Conservation (phyloP, 2,888 invertebrate genomes). For the Drosophila pseudotalamancana region DNA sequence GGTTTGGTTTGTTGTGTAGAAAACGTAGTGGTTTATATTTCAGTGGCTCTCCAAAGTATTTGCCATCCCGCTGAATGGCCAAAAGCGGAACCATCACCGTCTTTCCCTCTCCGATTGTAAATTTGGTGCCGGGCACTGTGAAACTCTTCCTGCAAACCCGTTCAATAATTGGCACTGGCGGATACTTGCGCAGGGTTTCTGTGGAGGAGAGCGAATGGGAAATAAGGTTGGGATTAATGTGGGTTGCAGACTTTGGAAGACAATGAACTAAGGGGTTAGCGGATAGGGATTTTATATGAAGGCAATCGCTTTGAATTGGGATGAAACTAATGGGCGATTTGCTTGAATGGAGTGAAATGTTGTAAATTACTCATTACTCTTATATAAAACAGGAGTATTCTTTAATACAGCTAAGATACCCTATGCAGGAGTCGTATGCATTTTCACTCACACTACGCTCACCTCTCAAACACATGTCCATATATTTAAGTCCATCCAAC, state of each 20-base stretch:
- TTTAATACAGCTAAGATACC: no score
- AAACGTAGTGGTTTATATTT: slow-evolving; percentile 85
- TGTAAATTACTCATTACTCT: no score
- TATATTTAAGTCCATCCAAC: slow-evolving; percentile 83
- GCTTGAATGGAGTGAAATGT: no score
- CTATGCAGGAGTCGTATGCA: background rate
- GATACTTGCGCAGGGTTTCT: slow-evolving; percentile 84
- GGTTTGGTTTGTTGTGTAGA: slow-evolving; percentile 60
- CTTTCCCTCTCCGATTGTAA: slow-evolving; percentile 81
- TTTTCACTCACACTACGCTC: background rate
- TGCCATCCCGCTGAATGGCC: slow-evolving; percentile 84
- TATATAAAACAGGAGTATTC: no score
- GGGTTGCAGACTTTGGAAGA: background rate
- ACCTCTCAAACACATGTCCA: slow-evolving; percentile 85
- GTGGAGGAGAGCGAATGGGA: background rate
- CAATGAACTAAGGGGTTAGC: background rate
- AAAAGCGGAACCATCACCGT: slow-evolving; percentile 82
- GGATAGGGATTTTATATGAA: no score
- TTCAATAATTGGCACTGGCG: slow-evolving; percentile 83
- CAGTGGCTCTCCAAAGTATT: slow-evolving; percentile 83
- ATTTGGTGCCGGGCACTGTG: slow-evolving; percentile 78
- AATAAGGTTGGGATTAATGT: background rate
- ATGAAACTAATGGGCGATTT: background rate
- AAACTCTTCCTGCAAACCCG: slow-evolving; percentile 83
- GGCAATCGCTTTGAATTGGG: background rate